phyloP scores from a whole-genome alignment of 2,797 vertebrate species.

The Acrossocheilus wenchowensis region DNA sequence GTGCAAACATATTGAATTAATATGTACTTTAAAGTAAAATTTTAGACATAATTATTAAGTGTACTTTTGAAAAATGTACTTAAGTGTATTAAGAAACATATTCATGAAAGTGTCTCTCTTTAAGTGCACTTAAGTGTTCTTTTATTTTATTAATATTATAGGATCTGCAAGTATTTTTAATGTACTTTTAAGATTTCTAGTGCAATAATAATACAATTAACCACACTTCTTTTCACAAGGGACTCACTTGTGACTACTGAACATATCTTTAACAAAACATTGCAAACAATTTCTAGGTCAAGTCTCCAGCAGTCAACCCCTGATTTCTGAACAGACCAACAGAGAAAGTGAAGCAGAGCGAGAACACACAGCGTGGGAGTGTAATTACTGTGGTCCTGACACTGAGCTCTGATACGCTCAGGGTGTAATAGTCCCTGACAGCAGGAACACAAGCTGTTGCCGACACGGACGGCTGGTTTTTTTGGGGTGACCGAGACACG shows the following conservation, averaged over 20 bases:
- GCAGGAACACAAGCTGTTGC: conserved; percentile 24
- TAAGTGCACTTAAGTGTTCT: neutral
- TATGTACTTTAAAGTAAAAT: too few relatives aligned
- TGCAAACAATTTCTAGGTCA: neutral
- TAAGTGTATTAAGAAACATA: too few relatives aligned
- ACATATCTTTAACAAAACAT: neutral
- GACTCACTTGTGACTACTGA: neutral
- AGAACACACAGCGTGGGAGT: conserved; percentile 25
- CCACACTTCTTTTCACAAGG: neutral
- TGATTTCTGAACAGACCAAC: neutral
- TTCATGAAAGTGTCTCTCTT: too few relatives aligned
- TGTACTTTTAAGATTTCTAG: neutral
- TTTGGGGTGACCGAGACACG: neutral
- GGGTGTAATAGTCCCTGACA: conserved; percentile 24
- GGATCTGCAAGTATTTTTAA: neutral
- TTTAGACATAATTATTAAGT: too few relatives aligned
- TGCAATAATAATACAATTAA: neutral
- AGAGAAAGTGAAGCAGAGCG: conserved; percentile 6
- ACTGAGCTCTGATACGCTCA: conserved; percentile 15
- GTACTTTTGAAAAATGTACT: too few relatives aligned
- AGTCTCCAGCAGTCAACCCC: neutral
- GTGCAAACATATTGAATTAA: too few relatives aligned
- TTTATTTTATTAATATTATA: neutral
- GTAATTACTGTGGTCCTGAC: conserved; percentile 25
- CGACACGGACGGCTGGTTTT: conserved; percentile 1